Evolutionary conservation across 1,140 invertebrate species (phyloP).

Genomic region (Asobara japonica): DNA sequence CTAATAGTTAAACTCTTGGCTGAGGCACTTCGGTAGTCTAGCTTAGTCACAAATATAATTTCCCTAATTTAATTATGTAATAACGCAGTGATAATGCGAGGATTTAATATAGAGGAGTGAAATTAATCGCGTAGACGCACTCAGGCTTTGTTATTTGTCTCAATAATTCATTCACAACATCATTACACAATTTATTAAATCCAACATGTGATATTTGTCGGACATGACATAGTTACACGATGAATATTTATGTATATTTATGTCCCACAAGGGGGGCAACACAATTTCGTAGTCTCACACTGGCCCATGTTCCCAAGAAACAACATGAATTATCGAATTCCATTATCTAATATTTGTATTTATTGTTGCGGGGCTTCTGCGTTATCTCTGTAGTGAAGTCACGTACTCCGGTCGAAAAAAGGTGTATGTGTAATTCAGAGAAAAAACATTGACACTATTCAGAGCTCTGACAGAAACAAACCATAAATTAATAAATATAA

Average conservation of each 20-base stretch:
- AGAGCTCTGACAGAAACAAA: too few species aligned
- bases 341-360: conserved; percentile 14
- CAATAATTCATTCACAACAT: conserved; percentile 3
- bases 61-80: conserved; percentile 31
- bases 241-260: conserved; percentile 17
- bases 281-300: conserved; percentile 25
- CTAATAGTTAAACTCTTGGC: conserved; percentile 41
- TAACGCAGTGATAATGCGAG: conserved; percentile 16
- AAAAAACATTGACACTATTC: too few species aligned
- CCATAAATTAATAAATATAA: too few species aligned
- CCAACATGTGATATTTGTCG: neutral
- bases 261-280: conserved; percentile 27
- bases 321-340: conserved; percentile 15
- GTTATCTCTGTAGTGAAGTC: too few species aligned
- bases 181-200: neutral
- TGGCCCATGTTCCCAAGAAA: conserved; percentile 43
- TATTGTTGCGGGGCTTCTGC: conserved; percentile 22
- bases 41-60: conserved; percentile 40
- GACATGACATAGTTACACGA: conserved; percentile 23
- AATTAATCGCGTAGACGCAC: conserved; percentile 37
- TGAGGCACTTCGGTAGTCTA: conserved; percentile 47
- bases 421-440: neutral
- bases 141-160: neutral
- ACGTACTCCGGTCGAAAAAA: too few species aligned
- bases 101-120: conserved; percentile 30